Base-by-base conservation (phyloP, 1,140 invertebrate genomes). In the Drosophila kanapiae region DNA sequence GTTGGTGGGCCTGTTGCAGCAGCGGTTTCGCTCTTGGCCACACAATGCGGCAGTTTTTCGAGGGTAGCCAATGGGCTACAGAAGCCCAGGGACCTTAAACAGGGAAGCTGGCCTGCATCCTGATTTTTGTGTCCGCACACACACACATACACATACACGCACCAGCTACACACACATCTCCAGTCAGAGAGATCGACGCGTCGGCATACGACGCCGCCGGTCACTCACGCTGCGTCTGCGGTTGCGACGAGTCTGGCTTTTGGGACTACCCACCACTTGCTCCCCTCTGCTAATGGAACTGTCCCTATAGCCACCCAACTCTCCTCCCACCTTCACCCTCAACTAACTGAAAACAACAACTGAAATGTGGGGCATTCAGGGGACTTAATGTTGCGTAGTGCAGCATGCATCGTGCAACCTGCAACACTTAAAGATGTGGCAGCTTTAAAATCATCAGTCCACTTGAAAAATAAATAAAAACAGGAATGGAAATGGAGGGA, bases 21-120 rank as follows among this genome's bases (percentile, higher is more conserved):
- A 45, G 79, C 53, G 83, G 83, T 80, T 82, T 77, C 61, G 51
- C 83, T 64, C 82, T 82, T 79, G 82, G 82, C 75, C 82, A 79
- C 83, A 78, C 80, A 83, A 82, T 87, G 83, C 71, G 76, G 63
- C 84, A 72, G 56, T 67, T 81, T 72, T 67, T 43, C 45, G 58
- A 40, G 47, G 58, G 48, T 31, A 49, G 48, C 16, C 35, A 23
- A 14, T 37, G 62, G 49, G 16, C 16, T 38, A n/a, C 37, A 14
- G 9, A 13, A 8, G 60, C 53, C 35, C 33, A 14, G 16, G 48
- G 51, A 45, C 68, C 54, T 29, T 37, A 16, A 38, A 29, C 47
- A 9, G 47, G 23, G 7, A 29, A 40, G 47, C 29, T 40, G 54
- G 43, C 18, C 18, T 16, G 31, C 38, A 42, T 33, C 61, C 45